A percentile compares a stretch with the other conserved stretches of the same genome.
phyloP scores from a whole-genome alignment of 2,113 vertebrate species.

The Dissostichus mawsoni region DNA sequence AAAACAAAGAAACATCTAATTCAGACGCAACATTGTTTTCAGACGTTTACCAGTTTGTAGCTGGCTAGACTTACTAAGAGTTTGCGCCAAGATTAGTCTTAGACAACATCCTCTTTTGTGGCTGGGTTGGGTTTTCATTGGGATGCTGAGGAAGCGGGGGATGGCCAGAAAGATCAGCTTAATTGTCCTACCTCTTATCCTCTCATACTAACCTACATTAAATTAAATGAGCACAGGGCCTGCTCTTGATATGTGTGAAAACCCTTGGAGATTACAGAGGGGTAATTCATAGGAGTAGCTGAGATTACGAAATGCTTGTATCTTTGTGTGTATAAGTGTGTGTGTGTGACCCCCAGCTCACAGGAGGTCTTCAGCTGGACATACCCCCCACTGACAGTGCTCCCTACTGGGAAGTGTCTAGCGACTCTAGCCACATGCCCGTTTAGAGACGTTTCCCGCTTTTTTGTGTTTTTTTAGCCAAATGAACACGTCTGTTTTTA shows the following conservation, averaged over 20 bases:
- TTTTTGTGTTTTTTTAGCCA: constrained; percentile 26
- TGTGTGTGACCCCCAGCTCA: constrained; percentile 47
- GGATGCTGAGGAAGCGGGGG: constrained; percentile 10
- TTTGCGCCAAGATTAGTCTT: constrained; percentile 66
- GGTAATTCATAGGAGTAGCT: constrained; percentile 82
- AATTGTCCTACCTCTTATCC: constrained; percentile 68
- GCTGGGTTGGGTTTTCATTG: constrained; percentile 36
- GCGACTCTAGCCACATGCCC: constrained; percentile 57
- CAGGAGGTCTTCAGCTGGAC: constrained; percentile 58
- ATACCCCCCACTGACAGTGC: constrained; percentile 55
- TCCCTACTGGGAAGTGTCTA: constrained; percentile 67
- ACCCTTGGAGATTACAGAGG: constrained; percentile 72
- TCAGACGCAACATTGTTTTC: constrained; percentile 34
- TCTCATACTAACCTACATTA: constrained; percentile 71
- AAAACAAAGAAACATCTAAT: constrained; percentile 41
- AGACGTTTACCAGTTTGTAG: constrained; percentile 55
- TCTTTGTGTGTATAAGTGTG: constrained; percentile 39
- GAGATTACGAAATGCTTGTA: constrained; percentile 69
- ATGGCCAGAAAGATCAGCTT: constrained; percentile 59
- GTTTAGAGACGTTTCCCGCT: constrained; percentile 49
- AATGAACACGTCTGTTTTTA: constrained; percentile 36
- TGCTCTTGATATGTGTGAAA: constrained; percentile 70
- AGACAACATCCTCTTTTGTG: constrained; percentile 70
- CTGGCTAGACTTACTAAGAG: constrained; percentile 33
- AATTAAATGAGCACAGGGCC: constrained; percentile 72